Conservation (phyloP, 2,888 invertebrate genomes). For the Melanostoma mellinum region DNA sequence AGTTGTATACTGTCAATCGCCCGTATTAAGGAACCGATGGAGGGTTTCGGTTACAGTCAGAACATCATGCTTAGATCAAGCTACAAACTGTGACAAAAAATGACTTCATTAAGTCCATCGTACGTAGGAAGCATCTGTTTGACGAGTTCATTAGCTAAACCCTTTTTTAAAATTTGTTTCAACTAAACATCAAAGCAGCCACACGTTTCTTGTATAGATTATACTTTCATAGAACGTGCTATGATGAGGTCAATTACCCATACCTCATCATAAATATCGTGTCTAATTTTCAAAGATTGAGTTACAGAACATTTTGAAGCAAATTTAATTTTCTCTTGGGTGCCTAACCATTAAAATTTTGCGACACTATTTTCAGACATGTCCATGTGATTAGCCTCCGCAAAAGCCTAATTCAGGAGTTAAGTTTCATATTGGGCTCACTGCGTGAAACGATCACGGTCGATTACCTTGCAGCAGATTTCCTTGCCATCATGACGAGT, state of each 20-base stretch:
- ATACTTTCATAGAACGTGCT: slow-evolving; percentile 24
- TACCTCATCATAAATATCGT: slow-evolving; percentile 5
- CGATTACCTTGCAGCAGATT: slow-evolving; percentile 25
- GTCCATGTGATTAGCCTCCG: neutral
- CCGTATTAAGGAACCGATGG: too few relatives aligned
- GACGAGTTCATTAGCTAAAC: too few relatives aligned
- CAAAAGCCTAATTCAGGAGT: slow-evolving; percentile 2
- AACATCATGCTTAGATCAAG: too few relatives aligned
- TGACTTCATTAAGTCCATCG: too few relatives aligned
- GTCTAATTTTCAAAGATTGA: slow-evolving; percentile 35
- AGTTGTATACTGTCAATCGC: too few relatives aligned
- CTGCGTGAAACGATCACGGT: slow-evolving; percentile 34
- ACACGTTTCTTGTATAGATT: neutral
- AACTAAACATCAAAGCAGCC: neutral
- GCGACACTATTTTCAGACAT: neutral
- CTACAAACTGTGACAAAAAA: too few relatives aligned
- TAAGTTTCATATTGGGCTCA: slow-evolving; percentile 21
- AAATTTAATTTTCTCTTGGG: neutral
- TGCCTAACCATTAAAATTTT: neutral
- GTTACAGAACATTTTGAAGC: slow-evolving; percentile 6
- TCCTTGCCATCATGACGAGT: neutral
- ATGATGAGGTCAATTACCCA: slow-evolving; percentile 4
- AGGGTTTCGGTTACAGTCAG: too few relatives aligned
- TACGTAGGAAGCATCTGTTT: too few relatives aligned
- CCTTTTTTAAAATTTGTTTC: too few relatives aligned